Evolutionary conservation across 2,797 vertebrate genomes (phyloP), one percentile per base, ranked within the genome.

Genomic region (Leptodactylus fallax): DNA sequence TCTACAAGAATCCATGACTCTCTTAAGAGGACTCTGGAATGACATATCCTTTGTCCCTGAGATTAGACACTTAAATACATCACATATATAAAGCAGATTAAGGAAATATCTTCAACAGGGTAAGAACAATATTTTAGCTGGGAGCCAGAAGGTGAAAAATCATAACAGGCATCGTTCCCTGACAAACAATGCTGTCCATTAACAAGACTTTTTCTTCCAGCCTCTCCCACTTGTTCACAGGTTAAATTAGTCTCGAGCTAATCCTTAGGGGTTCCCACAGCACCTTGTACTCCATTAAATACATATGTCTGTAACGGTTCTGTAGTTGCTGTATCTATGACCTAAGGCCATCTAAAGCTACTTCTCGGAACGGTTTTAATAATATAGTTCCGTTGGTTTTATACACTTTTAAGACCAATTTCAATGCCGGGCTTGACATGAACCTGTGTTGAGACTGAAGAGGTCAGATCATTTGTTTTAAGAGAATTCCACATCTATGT

Each of bases 221-320:
- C 80, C 74, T 89, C 79, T 86, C 85, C 85, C 81, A 79, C 80
- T 89, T 87, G 85, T 77, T 89, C 80, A 83, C 79, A 86, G 88
- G 80, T 86, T 89, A 87, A 86, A 89, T 89, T 86, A 89, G 80
- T 78, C 79, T 83, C 17, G 45, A 86, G 79, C 72, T 67, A 86
- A 86, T 83, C 88, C 88, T 86, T 83, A 89, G 88, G 88, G 88
- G 72, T 71, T 83, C 63, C 88, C 76, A 72, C 51, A 86, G 80
- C 80, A 89, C 88, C 88, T 89, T 89, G 88, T 89, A 86, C 79
- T 89, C 85, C 77, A 78, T 89, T 89, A 89, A 89, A 87, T 86
- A 89, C 88, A 89, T 89, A 83, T 89, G 88, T 83, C 72, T 55
- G 60, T 89, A 83, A 85, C 58, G 79, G 61, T 86, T 86, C 74